Evolutionary conservation across 1,140 invertebrate genomes (phyloP), one percentile per base, ranked within the genome.

Genomic region (Galleria mellonella): DNA sequence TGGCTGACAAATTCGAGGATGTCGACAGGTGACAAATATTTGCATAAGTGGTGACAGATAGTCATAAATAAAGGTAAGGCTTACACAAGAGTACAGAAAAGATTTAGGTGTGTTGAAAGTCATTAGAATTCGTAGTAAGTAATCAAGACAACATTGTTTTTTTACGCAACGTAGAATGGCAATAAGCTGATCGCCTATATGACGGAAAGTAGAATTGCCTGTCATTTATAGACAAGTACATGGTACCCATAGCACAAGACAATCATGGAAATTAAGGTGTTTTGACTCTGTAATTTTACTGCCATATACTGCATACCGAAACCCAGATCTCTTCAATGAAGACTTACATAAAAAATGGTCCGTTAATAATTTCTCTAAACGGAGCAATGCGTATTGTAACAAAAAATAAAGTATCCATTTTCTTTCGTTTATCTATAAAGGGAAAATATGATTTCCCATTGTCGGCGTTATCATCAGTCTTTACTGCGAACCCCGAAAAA

Each of bases 351-450:
- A 53, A 52, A 56, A 53, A 28, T 46, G 33, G 58, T 63, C 70
- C 70, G 70, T 71, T 69, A 73, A 71, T 73, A 71, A 72, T 76
- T 64, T 67, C 49, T 52, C 42, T 46, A 35, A 42, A 53, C 55
- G 52, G 61, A 55, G 51, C 59, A 38, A 45, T 59, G 49, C 52
- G 63, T 54, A 57, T 65, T 58, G 59, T 59, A 65, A 70, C 62
- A 72, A 72, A 70, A 75, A 69, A 51, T 62, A 60, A 64, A 70
- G 52, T 71, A 69, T 71, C 67, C 61, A 76, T 76, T 72, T 66
- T 61, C 60, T 47, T n/a, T 47, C 48, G 23, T 62, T 66, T 62
- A 63, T 65, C 60, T 56, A 51, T 59, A 55, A 64, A 54, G 48
- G 55, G 64, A 72, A 57, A 70, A 83, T 69, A 69, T 62, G 67